phyloP scores from a whole-genome alignment of 2,113 vertebrate genomes.

The Sminthopsis crassicaudata region DNA sequence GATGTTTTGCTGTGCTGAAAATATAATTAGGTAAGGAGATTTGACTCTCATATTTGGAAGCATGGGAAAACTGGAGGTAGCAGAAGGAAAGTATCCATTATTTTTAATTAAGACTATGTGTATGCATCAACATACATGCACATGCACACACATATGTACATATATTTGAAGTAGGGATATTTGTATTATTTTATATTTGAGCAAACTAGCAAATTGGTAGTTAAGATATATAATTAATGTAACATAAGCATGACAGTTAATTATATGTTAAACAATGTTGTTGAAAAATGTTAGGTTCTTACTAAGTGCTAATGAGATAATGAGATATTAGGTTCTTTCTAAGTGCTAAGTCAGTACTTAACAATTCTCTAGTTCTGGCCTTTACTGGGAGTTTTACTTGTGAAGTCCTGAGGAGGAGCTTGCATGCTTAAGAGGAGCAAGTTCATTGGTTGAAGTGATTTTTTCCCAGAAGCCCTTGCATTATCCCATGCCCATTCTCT shows the following conservation, averaged over 20 bases:
- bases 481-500: no score
- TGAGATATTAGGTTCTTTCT: no score
- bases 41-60: not conserved
- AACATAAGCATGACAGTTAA: not conserved
- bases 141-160: not conserved
- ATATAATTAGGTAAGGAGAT: constrained; percentile 38
- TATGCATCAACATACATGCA: not conserved
- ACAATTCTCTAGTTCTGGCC: no score
- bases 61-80: not conserved
- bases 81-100: not conserved
- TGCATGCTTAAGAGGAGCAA: no score
- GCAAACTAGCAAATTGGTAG: not conserved
- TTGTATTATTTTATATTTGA: not conserved
- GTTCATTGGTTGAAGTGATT: no score
- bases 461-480: no score
- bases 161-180: constrained; percentile 43
- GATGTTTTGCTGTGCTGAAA: not conserved
- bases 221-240: not conserved
- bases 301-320: no score
- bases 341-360: no score
- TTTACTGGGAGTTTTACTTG: no score
- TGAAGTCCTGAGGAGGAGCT: no score
- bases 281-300: not conserved
- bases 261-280: not conserved
- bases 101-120: constrained; percentile 28